Conservation (phyloP, 2,797 vertebrate genomes). For the Peromyscus eremicus region DNA sequence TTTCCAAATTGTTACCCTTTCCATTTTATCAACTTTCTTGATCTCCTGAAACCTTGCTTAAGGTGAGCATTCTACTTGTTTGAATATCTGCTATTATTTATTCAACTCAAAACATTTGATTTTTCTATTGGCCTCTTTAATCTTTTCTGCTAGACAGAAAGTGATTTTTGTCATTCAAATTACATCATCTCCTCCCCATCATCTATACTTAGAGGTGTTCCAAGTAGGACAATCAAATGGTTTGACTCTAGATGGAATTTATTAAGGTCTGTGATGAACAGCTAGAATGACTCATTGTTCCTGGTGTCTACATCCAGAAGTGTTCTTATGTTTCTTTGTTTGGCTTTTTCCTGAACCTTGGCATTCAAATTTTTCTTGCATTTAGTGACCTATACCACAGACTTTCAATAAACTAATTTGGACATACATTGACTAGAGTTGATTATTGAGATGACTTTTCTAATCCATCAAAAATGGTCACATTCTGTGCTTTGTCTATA, state of each 20-base stretch:
- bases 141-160: background rate
- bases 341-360: background rate
- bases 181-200: background rate
- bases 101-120: background rate
- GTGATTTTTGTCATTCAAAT: background rate
- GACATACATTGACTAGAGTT: background rate
- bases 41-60: background rate
- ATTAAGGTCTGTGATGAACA: background rate
- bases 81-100: conserved; percentile 11
- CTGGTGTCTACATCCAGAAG: background rate
- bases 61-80: background rate
- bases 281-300: background rate
- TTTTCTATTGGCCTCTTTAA: background rate
- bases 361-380: background rate
- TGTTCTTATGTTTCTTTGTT: background rate
- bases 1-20: background rate
- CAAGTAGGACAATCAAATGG: background rate
- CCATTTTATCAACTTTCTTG: background rate
- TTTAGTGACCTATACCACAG: background rate
- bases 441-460: background rate
- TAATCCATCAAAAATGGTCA: background rate
- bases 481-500: background rate
- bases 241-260: background rate
- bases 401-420: background rate
- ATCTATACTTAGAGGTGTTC: background rate